Percentiles rank a stretch among this genome's conserved stretches.
Conservation (phyloP, 2,888 invertebrate genomes). For the Drosophila formosana region DNA sequence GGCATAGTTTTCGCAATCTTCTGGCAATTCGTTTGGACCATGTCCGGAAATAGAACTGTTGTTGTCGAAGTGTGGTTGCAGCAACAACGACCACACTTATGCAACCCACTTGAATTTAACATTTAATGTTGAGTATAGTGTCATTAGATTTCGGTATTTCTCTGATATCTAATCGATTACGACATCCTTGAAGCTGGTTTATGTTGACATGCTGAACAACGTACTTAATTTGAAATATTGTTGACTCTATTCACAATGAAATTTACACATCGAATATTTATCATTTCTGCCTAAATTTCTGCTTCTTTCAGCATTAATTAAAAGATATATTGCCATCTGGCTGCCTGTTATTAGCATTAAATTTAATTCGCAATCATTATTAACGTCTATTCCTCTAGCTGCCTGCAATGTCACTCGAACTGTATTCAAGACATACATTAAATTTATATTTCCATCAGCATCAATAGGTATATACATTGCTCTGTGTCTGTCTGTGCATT, state of each 20-base stretch:
- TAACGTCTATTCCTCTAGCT: neutral
- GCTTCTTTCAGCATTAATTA: too few species aligned
- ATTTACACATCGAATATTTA: too few species aligned
- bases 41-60: conserved; percentile 21
- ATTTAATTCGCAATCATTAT: too few species aligned
- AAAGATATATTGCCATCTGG: too few species aligned
- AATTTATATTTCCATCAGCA: too few species aligned
- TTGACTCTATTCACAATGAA: too few species aligned
- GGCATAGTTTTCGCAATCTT: conserved; percentile 37
- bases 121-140: neutral
- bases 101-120: neutral
- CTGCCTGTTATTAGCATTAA: too few species aligned
- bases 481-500: too few species aligned
- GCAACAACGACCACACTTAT: neutral
- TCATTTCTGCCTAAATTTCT: too few species aligned
- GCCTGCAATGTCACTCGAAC: neutral
- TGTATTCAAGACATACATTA: neutral
- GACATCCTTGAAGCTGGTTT: neutral
- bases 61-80: conserved; percentile 12
- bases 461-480: too few species aligned
- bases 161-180: too few species aligned
- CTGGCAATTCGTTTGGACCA: conserved; percentile 20
- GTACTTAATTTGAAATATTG: too few species aligned
- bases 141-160: neutral
- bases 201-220: neutral